Conservation (phyloP, 2,888 invertebrate genomes). For the Venusia cambrica region DNA sequence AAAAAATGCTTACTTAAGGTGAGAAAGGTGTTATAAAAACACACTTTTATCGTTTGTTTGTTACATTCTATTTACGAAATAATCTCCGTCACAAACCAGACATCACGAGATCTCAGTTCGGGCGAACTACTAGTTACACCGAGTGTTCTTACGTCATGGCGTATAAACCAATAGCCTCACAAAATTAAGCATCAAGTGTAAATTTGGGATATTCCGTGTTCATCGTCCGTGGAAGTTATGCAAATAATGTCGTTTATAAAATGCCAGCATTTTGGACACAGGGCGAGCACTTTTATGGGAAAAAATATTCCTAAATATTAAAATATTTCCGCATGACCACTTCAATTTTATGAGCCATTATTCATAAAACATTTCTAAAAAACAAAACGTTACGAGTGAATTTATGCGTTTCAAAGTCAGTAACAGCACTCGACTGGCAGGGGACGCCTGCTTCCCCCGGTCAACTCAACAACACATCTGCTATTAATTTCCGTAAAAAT, state of each 20-base stretch:
- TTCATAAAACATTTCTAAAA: conserved; percentile 70
- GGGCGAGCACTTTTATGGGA: conserved; percentile 19
- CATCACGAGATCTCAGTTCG: too few species aligned
- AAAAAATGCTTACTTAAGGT: too few species aligned
- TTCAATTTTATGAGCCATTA: conserved; percentile 73
- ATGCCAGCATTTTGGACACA: conserved; percentile 22
- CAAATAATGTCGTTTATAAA: conserved; percentile 14
- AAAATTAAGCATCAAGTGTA: conserved; percentile 14
- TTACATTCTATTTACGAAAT: too few species aligned
- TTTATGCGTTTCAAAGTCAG: conserved; percentile 75
- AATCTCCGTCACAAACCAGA: too few species aligned
- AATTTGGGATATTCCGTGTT: conserved; percentile 11
- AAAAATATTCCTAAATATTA: conserved; percentile 47
- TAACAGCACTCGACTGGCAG: conserved; percentile 53
- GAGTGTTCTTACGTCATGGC: too few species aligned
- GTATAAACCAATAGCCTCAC: too few species aligned
- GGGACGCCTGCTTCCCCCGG: conserved; percentile 49
- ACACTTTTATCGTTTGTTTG: too few species aligned
- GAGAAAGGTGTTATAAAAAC: too few species aligned
- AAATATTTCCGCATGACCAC: conserved; percentile 57
- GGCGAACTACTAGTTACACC: too few species aligned
- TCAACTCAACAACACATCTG: conserved; percentile 76
- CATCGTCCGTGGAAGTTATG: conserved; percentile 22
- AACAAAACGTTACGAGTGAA: conserved; percentile 63
- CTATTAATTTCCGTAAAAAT: conserved; percentile 72